phyloP scores from a whole-genome alignment of 2,113 vertebrate species.

The Etheostoma cragini region DNA sequence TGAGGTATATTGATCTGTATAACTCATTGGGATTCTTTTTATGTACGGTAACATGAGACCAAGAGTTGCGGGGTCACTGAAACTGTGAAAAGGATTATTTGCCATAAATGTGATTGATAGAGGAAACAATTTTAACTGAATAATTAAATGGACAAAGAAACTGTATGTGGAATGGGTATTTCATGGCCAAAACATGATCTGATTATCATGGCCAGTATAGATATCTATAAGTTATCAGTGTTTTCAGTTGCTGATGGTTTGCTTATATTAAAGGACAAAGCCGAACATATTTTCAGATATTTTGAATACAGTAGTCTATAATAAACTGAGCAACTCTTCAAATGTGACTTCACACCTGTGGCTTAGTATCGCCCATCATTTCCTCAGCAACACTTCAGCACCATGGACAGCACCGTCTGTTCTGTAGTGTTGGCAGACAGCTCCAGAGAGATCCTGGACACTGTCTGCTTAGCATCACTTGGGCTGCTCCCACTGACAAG shows the following conservation, averaged over 20 bases:
- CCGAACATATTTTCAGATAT: not conserved
- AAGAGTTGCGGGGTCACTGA: not conserved
- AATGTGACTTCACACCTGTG: constrained; percentile 1
- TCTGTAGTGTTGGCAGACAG: constrained; percentile 24
- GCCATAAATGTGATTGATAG: not conserved
- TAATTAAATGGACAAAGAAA: not conserved
- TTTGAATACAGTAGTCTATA: no score
- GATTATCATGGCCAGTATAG: not conserved
- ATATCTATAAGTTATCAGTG: not conserved
- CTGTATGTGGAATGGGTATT: not conserved
- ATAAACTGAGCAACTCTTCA: not conserved
- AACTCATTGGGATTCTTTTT: not conserved
- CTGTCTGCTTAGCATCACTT: constrained; percentile 25
- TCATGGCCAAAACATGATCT: not conserved
- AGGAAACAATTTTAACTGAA: not conserved
- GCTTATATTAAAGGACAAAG: not conserved
- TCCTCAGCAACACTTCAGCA: constrained; percentile 48
- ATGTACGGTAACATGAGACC: not conserved
- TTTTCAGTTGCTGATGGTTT: not conserved
- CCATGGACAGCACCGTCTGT: constrained; percentile 51
- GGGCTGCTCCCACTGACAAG: constrained; percentile 16
- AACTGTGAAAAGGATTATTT: not conserved
- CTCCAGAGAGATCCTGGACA: constrained; percentile 13
- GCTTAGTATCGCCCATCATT: no score
- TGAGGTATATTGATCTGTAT: not conserved